A percentile compares a stretch with the other conserved stretches of the same genome.
Evolutionary conservation across 2,888 invertebrate genomes (phyloP).

Genomic region (Tenthredo scrophulariae): DNA sequence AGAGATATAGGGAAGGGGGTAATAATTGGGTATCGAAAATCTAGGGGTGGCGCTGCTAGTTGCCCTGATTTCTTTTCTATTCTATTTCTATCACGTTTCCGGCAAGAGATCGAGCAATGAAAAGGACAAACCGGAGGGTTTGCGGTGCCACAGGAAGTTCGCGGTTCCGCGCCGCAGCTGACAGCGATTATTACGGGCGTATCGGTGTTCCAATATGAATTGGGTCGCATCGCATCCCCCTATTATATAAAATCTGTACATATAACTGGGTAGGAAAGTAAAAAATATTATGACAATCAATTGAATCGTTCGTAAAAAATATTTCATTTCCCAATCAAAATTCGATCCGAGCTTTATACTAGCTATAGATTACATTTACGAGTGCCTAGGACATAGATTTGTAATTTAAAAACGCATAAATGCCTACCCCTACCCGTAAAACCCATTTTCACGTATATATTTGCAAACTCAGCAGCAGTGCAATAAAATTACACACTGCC

Average conservation of each 20-base stretch:
- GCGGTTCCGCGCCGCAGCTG: not conserved
- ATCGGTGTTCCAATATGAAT: constrained; percentile 36
- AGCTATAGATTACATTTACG: not conserved
- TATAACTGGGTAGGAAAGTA: not conserved
- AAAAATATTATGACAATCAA: constrained; percentile 34
- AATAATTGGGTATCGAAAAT: constrained; percentile 22
- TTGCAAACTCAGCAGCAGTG: not conserved
- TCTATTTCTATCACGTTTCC: constrained; percentile 22
- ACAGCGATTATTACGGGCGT: constrained; percentile 3
- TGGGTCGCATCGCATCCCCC: not conserved
- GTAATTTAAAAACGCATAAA: not conserved
- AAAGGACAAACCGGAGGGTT: constrained; percentile 9
- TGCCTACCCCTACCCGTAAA: not conserved
- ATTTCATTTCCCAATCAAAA: constrained; percentile 14
- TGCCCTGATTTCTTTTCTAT: constrained; percentile 5
- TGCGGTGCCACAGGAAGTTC: constrained; percentile 16
- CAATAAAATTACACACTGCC: not conserved
- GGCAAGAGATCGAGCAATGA: constrained; percentile 2
- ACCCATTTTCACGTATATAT: not conserved
- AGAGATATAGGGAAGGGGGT: not conserved
- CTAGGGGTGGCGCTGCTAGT: not conserved
- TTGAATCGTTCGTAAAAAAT: not conserved
- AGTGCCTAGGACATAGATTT: not conserved
- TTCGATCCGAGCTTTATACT: not conserved
- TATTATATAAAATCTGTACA: not conserved